These are phyloP conservation scores for Chloebia gouldiae DNA, from an alignment of 2,113 vertebrate genomes.

Conservation along the genomic window DNA sequence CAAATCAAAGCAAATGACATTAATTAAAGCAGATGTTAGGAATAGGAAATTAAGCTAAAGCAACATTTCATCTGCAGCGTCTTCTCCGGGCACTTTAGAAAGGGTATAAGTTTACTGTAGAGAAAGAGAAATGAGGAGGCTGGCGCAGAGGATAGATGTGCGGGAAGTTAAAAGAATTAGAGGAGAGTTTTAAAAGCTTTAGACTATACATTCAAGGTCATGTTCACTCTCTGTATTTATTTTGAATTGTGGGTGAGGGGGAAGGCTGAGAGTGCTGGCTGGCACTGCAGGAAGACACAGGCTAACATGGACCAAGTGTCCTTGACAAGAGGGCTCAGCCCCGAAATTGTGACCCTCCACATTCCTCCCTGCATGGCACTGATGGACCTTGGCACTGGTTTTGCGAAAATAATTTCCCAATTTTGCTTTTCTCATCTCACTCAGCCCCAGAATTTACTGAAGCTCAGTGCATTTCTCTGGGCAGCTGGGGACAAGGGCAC, in stretches of 20 bases:
- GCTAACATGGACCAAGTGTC: rapidly evolving
- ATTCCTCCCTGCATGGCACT: rapidly evolving
- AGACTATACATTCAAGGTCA: constrained; percentile 2
- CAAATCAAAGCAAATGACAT: constrained; percentile 59
- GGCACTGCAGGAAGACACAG: background rate
- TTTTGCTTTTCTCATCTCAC: background rate
- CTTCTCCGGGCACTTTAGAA: constrained; percentile 20
- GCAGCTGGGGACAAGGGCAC: background rate
- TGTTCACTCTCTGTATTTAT: constrained; percentile 16
- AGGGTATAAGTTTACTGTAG: constrained; percentile 48
- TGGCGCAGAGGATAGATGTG: constrained; percentile 45
- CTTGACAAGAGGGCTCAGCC: background rate
- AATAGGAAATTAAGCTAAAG: constrained; percentile 60
- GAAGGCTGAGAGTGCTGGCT: background rate
- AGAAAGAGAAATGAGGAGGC: constrained; percentile 60
- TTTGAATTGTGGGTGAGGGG: constrained; percentile 12
- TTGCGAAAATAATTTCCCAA: background rate
- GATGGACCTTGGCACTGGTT: background rate
- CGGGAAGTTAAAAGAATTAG: constrained; percentile 50
- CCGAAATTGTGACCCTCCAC: rapidly evolving
- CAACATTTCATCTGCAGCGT: constrained; percentile 41
- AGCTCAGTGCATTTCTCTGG: rapidly evolving
- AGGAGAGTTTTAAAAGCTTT: constrained; percentile 52
- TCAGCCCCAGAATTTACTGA: background rate
- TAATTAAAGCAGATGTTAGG: constrained; percentile 59